Conservation (phyloP, 2,888 invertebrate genomes). For the Microplitis deprimator region DNA sequence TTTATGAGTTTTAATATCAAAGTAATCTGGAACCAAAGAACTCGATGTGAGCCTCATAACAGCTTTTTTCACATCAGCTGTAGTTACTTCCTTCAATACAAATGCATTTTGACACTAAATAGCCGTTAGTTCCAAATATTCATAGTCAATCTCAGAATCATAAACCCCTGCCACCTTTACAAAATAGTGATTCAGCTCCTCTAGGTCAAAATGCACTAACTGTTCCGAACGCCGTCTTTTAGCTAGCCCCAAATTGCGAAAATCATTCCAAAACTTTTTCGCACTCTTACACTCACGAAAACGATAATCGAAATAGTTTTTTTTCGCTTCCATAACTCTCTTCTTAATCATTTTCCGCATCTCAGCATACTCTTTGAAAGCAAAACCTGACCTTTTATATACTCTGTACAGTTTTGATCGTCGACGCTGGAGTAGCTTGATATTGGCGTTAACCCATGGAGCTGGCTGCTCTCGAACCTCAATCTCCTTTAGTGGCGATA, state of each 20-base stretch:
- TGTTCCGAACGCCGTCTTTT: background rate
- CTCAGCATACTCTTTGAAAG: background rate
- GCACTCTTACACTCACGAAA: conserved; percentile 7
- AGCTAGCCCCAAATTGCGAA: background rate
- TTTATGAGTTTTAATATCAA: background rate
- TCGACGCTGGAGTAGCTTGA: background rate
- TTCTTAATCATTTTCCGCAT: background rate
- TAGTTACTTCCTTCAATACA: background rate
- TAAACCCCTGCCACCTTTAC: background rate
- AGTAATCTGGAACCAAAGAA: background rate
- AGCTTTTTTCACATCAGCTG: background rate
- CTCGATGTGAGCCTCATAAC: background rate
- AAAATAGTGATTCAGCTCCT: background rate
- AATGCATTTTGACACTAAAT: background rate
- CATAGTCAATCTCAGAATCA: background rate
- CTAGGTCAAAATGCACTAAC: background rate
- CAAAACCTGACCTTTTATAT: background rate
- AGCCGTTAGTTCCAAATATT: no score
- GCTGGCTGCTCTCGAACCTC: background rate
- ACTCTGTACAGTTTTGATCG: background rate
- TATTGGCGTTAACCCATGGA: background rate
- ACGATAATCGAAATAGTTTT: background rate
- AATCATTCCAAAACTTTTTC: conserved; percentile 28
- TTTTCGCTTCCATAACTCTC: background rate
- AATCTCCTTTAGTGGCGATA: background rate